These are phyloP conservation scores for Cephonodes hylas DNA, from an alignment of 2,888 invertebrate genomes.

Conservation along the genomic window DNA sequence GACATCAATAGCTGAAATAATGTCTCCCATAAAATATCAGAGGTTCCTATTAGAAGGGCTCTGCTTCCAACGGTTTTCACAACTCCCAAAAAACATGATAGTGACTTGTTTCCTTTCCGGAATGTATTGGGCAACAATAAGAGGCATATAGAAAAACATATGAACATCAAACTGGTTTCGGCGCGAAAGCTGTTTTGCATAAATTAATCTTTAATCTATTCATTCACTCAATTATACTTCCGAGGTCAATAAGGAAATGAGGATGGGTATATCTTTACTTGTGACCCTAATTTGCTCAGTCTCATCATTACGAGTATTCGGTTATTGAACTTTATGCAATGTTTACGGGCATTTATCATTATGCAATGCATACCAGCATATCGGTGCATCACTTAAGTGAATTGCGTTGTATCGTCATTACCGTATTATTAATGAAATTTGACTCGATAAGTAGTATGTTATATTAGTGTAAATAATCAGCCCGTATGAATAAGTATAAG, in stretches of 20 bases:
- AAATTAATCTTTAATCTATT: neutral
- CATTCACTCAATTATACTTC: neutral
- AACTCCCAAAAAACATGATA: too few species aligned
- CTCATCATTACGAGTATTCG: neutral
- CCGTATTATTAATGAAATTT: too few species aligned
- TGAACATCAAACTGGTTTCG: neutral
- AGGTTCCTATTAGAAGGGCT: too few species aligned
- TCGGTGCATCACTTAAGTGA: neutral
- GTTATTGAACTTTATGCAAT: conserved; percentile 4
- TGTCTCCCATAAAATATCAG: too few species aligned
- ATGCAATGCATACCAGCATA: neutral
- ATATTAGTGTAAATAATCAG: too few species aligned
- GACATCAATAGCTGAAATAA: too few species aligned
- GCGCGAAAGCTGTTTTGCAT: neutral
- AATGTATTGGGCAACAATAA: too few species aligned
- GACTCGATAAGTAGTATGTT: too few species aligned
- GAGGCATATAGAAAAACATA: too few species aligned
- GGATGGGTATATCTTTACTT: neutral
- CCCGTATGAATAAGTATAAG: too few species aligned
- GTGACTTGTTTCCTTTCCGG: too few species aligned
- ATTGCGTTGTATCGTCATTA: neutral
- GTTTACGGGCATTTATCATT: neutral
- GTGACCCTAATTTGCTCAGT: neutral
- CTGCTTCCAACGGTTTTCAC: too few species aligned
- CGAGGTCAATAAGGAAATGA: neutral